Base-by-base conservation (phyloP, 2,113 vertebrate genomes). In the Saimiri boliviensis region DNA sequence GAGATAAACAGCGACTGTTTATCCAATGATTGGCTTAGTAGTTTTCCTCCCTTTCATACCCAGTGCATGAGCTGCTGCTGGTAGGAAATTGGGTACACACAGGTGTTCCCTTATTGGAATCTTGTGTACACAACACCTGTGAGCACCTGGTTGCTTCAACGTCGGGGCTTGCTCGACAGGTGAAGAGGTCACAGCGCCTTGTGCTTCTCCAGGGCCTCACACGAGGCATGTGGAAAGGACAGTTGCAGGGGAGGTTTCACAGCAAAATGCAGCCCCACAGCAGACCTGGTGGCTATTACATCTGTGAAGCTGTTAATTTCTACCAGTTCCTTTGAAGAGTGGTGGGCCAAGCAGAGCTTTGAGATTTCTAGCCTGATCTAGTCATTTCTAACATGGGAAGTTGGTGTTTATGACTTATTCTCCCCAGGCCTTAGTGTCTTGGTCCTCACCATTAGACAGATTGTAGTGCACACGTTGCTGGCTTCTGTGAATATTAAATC, bases 361-460 rank as follows among this genome's bases (percentile, higher is more conserved):
- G 63, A 54, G 73, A 30, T 17, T 17, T 20, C 47, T 23, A 4
- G 14, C 71, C 68, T 25, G 19, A 3, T 4, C 17, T 63, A 8
- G 0, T 3, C 20, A 27, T 25, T 16, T 0, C 16, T 4, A 1
- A 0, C 0, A 0, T 1, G 9, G 11, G 30, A 27, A 32, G 19
- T n/a, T 13, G 47, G n/a, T 4, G 0, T 3, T 56, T 30, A 7
- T 14, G n/a, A n/a, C 49, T 30, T 14, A 4, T 6, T 27, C 30
- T 84, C 35, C 23, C 42, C 5, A 45, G n/a, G 11, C 5, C 45
- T 45, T 4, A 2, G 10, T 30, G 32, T 82, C 89, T 86, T 30
- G 37, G 74, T 21, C 30, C 40, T 47, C 19, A 35, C 32, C 30
- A 20, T 14, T 19, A 17, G 30, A 10, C 16, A 8, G 42, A 16